Percentiles rank a stretch among this genome's conserved stretches.
These are phyloP conservation scores for Platorchestia sp. DNA, from an alignment of 1,140 invertebrate species.

Conservation along the genomic window DNA sequence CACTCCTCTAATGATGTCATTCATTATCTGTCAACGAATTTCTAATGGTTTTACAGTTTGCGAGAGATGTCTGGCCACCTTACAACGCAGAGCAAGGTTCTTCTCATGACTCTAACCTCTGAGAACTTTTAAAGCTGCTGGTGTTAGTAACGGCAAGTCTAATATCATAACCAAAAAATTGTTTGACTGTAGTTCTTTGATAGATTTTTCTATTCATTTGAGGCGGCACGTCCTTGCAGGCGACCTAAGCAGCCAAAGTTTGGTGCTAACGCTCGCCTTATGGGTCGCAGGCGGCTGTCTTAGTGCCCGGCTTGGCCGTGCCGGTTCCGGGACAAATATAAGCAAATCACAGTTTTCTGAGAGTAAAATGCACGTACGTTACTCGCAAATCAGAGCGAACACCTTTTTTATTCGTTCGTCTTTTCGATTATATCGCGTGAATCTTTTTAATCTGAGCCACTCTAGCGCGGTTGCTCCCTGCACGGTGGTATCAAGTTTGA, in stretches of 20 bases:
- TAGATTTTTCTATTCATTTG: slow-evolving; percentile 13
- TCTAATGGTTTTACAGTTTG: no score
- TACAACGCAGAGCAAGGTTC: background rate
- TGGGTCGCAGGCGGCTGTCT: background rate
- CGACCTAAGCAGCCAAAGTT: slow-evolving; percentile 3
- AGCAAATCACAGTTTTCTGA: background rate
- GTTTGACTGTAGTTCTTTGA: slow-evolving; percentile 37
- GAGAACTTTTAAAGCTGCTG: background rate
- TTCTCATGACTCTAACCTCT: background rate
- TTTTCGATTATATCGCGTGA: background rate
- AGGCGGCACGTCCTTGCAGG: background rate
- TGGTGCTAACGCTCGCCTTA: background rate
- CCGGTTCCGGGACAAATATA: background rate
- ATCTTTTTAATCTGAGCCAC: background rate
- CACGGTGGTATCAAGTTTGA: background rate
- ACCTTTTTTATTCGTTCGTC: background rate
- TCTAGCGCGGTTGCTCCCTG: background rate
- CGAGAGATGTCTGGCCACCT: no score
- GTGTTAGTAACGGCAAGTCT: background rate
- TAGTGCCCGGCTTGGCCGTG: background rate
- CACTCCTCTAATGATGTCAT: no score
- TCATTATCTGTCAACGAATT: no score
- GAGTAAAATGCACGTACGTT: background rate
- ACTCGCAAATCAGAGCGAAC: background rate
- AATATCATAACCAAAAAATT: background rate